These are phyloP conservation scores for Stenotaenia linearis DNA, from an alignment of 2,888 invertebrate species.

Conservation along the genomic window DNA sequence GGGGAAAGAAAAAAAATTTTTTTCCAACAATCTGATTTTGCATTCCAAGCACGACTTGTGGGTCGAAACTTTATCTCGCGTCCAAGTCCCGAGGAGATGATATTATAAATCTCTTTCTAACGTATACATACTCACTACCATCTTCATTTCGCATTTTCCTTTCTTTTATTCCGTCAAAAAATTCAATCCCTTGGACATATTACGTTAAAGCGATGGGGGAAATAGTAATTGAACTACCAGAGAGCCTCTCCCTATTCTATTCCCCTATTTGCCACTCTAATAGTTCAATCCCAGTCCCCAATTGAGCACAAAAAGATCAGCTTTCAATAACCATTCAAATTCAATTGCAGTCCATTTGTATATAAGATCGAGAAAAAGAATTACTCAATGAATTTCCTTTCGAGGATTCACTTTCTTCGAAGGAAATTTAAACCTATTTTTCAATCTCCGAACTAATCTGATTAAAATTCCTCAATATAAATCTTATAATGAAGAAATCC, in stretches of 20 bases:
- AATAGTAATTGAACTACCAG: slow-evolving; percentile 8
- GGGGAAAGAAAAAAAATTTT: not conserved
- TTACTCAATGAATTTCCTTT: not conserved
- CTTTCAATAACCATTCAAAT: not conserved
- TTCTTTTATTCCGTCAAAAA: not conserved
- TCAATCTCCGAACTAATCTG: not conserved
- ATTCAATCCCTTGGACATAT: slow-evolving; percentile 2
- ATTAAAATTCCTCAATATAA: not conserved
- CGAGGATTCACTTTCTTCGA: not conserved
- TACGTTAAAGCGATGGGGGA: not conserved
- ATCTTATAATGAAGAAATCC: not conserved
- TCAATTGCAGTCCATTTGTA: not conserved
- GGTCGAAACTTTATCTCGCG: slow-evolving; percentile 16
- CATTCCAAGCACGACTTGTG: slow-evolving; percentile 8
- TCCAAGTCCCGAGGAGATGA: slow-evolving; percentile 21
- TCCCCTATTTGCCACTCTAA: not conserved
- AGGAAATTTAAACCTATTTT: not conserved
- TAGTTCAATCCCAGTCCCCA: not conserved
- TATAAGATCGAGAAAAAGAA: not conserved
- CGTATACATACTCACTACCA: not conserved
- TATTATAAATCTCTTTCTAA: slow-evolving; percentile 22
- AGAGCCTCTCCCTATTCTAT: not conserved
- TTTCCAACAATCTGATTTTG: slow-evolving; percentile 12
- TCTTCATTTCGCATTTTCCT: slow-evolving; percentile 17
- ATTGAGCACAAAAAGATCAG: not conserved